A percentile compares a stretch with the other conserved stretches of the same genome.
Evolutionary conservation across 2,888 invertebrate species (phyloP).

Genomic region (Megastigmus dorsalis): DNA sequence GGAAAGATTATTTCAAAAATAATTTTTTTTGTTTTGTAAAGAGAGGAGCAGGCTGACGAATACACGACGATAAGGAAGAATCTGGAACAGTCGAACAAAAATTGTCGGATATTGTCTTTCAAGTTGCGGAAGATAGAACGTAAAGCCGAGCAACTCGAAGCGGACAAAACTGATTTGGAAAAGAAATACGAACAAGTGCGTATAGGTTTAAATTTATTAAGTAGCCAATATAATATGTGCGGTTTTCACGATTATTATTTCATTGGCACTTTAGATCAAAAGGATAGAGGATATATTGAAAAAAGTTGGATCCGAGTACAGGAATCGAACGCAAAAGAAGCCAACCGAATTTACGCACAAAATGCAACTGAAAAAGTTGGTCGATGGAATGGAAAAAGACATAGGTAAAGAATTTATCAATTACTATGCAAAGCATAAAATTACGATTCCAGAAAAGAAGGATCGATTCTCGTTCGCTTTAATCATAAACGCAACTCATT

Average conservation of each 20-base stretch:
- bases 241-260: background rate
- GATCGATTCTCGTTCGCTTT: background rate
- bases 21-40: conserved; percentile 69
- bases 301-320: conserved; percentile 80
- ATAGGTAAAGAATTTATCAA: conserved; percentile 78
- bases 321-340: conserved; percentile 83
- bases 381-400: conserved; percentile 91
- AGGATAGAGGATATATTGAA: conserved; percentile 81
- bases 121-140: conserved; percentile 97
- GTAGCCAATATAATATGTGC: background rate
- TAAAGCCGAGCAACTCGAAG: conserved; percentile 88
- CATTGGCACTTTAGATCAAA: conserved; percentile 63
- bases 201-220: conserved; percentile 58
- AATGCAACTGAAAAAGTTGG: conserved; percentile 86
- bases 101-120: conserved; percentile 97
- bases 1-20: too few relatives aligned
- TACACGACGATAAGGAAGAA: conserved; percentile 95
- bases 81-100: conserved; percentile 96
- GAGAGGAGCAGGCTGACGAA: conserved; percentile 98
- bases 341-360: conserved; percentile 84
- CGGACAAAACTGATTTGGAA: conserved; percentile 86
- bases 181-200: conserved; percentile 81
- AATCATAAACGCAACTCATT: background rate
- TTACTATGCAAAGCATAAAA: background rate
- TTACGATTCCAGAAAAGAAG: background rate